Base-by-base conservation (phyloP, 2,888 invertebrate species). In the Diarsia mendica region DNA sequence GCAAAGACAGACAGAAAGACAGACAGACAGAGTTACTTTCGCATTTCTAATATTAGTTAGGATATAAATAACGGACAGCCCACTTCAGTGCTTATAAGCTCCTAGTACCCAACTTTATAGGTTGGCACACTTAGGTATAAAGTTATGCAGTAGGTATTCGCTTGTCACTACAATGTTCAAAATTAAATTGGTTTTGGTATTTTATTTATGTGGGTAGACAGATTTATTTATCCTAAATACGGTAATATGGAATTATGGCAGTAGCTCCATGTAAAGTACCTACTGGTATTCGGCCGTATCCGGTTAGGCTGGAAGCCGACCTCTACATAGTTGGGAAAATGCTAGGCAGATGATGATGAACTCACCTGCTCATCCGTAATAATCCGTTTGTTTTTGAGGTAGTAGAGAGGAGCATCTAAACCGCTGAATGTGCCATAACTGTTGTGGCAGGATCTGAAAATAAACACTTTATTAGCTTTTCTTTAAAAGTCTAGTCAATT, bases 311-410 rank as follows among this genome's bases (percentile, higher is more conserved):
- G 13, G 13, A 13, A 11, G 48, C 15, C 55, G 3, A 15, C 15
- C 8, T 28, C 23, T 18, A 28, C 15, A 28, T 58, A 55, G 23
- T 53, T 53, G 23, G 58, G 28, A 58, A 58, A 28, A 28, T 28
- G 58, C 58, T 58, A 15, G 8, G 58, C 9, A 58, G 28, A 58
- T 28, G 15, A 58, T 28, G 55, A 55, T 58, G 28, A 58, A 3
- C 87, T 85, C 49, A 91, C 95, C 86, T 94, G 95, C 66, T 95
- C 96, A 28, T 96, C 93, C 6, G 92, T 91, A 69, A 98, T 97
- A 51, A 97, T 87, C n/a, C 95, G 94, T 73, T 96, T 96, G 82
- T 97, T 96, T 77, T 97, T 96, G n/a, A 98, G 94, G 63, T 96
- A 96, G 86, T 96, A 97, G 0, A 97, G 87, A 0, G 97, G 97